Conservation (phyloP, 1,140 invertebrate species). For the Drosophila santomea region DNA sequence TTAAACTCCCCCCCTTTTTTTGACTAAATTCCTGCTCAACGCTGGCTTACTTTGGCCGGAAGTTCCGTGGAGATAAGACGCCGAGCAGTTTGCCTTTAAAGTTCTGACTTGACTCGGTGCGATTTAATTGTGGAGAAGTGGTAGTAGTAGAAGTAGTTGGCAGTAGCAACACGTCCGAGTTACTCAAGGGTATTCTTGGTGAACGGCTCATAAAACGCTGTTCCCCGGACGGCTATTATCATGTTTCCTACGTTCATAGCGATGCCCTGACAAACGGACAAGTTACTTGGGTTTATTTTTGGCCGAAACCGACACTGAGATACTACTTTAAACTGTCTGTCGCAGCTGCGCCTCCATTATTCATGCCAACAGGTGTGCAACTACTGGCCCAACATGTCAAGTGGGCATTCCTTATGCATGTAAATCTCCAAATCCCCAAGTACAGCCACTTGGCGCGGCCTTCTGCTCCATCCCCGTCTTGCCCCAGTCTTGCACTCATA, state of each 20-base stretch:
- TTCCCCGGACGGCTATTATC: too few relatives aligned
- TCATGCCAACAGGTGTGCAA: constrained; percentile 6
- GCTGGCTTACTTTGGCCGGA: too few relatives aligned
- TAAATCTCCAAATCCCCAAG: constrained; percentile 60
- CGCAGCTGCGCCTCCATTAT: constrained; percentile 10
- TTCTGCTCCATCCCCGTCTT: not conserved
- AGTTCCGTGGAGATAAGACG: too few relatives aligned
- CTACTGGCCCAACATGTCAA: constrained; percentile 7
- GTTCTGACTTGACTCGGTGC: too few relatives aligned
- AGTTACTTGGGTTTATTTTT: not conserved
- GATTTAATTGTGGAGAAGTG: too few relatives aligned
- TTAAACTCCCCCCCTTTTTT: too few relatives aligned
- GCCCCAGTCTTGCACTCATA: constrained; percentile 7
- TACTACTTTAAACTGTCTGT: constrained; percentile 14
- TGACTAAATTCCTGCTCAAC: too few relatives aligned
- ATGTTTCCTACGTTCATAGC: not conserved
- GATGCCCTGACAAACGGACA: not conserved
- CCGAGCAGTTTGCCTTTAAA: too few relatives aligned
- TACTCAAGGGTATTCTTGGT: not conserved
- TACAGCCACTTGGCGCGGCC: constrained; percentile 35
- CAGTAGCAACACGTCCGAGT: too few relatives aligned
- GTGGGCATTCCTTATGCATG: constrained; percentile 65
- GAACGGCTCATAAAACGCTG: too few relatives aligned
- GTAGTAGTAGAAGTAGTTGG: not conserved
- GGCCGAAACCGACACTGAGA: not conserved